phyloP scores from a whole-genome alignment of 2,888 invertebrate genomes.

The Caenorhabditis sinica region DNA sequence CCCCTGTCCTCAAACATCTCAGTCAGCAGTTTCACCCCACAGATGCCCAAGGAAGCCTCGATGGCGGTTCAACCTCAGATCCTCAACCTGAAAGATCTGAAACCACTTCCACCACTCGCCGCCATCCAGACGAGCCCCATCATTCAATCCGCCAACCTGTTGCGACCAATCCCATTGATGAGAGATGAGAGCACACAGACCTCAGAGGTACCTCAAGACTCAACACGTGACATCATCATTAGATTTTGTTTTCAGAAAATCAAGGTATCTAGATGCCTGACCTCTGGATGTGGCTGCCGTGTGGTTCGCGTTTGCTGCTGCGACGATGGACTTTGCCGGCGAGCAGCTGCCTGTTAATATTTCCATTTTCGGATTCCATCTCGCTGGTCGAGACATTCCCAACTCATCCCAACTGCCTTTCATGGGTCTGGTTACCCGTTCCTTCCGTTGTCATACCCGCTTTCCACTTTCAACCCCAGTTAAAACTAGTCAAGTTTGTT shows the following conservation, averaged over 20 bases:
- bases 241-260: slow-evolving; percentile 67
- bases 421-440: slow-evolving; percentile 61
- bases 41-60: slow-evolving; percentile 66
- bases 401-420: slow-evolving; percentile 47
- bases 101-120: slow-evolving; percentile 57
- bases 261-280: slow-evolving; percentile 71
- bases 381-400: slow-evolving; percentile 29
- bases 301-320: slow-evolving; percentile 81
- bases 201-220: slow-evolving; percentile 39
- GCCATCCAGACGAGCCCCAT: slow-evolving; percentile 66
- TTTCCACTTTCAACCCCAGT: slow-evolving; percentile 46
- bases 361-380: not conserved
- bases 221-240: slow-evolving; percentile 38
- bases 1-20: slow-evolving; percentile 51
- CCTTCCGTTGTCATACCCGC: slow-evolving; percentile 60
- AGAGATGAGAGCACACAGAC: slow-evolving; percentile 63
- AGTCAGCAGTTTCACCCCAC: slow-evolving; percentile 48
- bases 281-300: slow-evolving; percentile 75
- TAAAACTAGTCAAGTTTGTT: slow-evolving; percentile 53
- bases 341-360: slow-evolving; percentile 58
- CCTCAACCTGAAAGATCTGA: slow-evolving; percentile 57
- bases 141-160: slow-evolving; percentile 60
- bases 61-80: slow-evolving; percentile 51
- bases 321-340: slow-evolving; percentile 72
- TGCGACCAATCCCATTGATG: slow-evolving; percentile 60